These are phyloP conservation scores for Hyaena hyaena DNA, from an alignment of 2,113 vertebrate genomes.

Conservation along the genomic window DNA sequence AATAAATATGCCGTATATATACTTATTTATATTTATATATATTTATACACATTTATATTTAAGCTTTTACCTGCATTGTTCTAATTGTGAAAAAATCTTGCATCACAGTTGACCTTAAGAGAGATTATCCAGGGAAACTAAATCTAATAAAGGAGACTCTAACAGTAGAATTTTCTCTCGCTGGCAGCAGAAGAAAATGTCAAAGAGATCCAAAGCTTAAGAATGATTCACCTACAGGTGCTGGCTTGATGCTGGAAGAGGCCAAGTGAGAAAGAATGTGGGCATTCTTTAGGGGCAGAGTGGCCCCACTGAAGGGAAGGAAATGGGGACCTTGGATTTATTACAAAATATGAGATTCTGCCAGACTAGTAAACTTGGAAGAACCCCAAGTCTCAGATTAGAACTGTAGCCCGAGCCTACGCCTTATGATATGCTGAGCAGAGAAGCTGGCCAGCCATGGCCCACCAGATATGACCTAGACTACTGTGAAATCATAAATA, in stretches of 20 bases:
- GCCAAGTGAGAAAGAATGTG: background rate
- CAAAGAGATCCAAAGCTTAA: background rate
- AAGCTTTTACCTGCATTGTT: background rate
- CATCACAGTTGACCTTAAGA: background rate
- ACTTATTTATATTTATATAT: background rate
- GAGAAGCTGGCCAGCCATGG: background rate
- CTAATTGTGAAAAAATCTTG: background rate
- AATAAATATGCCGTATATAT: background rate
- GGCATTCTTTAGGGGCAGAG: background rate
- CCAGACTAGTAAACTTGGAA: background rate
- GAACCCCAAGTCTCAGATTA: background rate
- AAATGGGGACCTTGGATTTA: background rate
- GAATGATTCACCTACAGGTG: background rate
- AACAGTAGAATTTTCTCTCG: background rate
- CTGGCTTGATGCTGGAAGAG: background rate
- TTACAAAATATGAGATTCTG: background rate
- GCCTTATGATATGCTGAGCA: background rate
- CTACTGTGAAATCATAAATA: background rate
- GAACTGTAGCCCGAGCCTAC: background rate
- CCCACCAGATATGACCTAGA: background rate
- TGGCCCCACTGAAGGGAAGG: background rate
- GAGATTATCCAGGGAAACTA: background rate
- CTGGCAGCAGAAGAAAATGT: background rate
- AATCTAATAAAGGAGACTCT: background rate
- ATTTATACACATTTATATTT: background rate